Conservation (phyloP, 2,888 invertebrate species). For the Baccha elongata region DNA sequence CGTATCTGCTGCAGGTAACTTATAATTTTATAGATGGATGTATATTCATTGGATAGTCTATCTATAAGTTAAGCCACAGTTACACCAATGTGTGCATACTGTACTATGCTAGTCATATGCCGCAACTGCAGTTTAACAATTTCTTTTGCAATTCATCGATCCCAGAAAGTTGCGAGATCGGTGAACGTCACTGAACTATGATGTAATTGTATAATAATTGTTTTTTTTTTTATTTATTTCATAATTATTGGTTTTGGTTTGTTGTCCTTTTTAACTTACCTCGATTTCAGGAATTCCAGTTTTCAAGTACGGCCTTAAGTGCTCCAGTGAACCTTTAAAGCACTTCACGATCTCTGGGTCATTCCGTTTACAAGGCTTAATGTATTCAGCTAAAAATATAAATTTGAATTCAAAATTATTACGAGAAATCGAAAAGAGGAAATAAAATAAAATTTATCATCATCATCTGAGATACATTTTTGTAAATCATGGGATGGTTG, state of each 20-base stretch:
- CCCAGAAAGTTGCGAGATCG: slow-evolving; percentile 20
- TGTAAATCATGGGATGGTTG: not conserved
- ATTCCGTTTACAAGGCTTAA: slow-evolving; percentile 86
- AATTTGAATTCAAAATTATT: slow-evolving; percentile 47
- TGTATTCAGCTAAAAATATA: slow-evolving; percentile 84
- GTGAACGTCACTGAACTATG: slow-evolving; percentile 8
- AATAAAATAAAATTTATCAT: not conserved
- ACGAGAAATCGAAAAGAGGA: slow-evolving; percentile 14
- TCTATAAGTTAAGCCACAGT: too few relatives aligned
- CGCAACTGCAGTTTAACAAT: slow-evolving; percentile 31
- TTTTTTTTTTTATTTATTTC: not conserved
- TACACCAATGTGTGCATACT: too few relatives aligned
- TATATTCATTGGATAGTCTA: too few relatives aligned
- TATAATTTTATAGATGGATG: not conserved
- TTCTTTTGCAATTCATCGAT: slow-evolving; percentile 39
- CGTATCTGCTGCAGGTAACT: not conserved
- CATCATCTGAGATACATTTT: not conserved
- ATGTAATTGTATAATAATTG: slow-evolving; percentile 15
- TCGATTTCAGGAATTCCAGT: slow-evolving; percentile 86
- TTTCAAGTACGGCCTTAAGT: slow-evolving; percentile 85
- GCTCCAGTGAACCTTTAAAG: slow-evolving; percentile 84
- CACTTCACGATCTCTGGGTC: slow-evolving; percentile 86
- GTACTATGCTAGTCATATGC: too few relatives aligned
- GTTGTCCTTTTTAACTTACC: slow-evolving; percentile 76
- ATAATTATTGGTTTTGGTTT: too few relatives aligned